Conservation (phyloP, 1,140 invertebrate genomes). For the Babylonia areolata region DNA sequence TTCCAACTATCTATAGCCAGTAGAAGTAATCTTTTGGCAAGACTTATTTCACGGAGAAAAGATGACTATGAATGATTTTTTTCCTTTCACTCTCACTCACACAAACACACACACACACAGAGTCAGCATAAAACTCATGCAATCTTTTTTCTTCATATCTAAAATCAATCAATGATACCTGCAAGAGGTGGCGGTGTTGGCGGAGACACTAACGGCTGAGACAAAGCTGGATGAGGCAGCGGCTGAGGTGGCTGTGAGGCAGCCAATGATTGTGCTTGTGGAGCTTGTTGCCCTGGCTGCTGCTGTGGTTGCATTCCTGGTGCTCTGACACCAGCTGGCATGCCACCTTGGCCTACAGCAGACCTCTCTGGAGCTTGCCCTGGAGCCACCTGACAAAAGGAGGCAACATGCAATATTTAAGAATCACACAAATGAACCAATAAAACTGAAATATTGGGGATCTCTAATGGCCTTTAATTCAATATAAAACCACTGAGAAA, state of each 20-base stretch:
- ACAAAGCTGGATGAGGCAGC: background rate
- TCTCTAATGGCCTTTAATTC: background rate
- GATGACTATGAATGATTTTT: too few species aligned
- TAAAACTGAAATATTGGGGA: background rate
- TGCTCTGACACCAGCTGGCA: background rate
- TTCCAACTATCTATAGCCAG: too few species aligned
- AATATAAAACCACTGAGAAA: background rate
- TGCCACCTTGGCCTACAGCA: background rate
- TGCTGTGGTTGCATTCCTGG: background rate
- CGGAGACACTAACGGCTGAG: background rate
- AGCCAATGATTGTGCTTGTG: background rate
- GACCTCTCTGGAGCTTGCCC: background rate
- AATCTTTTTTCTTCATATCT: background rate
- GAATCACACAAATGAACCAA: too few species aligned
- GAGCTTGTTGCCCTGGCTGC: background rate
- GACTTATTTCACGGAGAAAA: too few species aligned
- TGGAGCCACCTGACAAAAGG: constrained; percentile 14
- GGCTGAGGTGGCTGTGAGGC: background rate
- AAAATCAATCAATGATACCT: background rate
- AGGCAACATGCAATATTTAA: too few species aligned
- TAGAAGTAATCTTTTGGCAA: too few species aligned
- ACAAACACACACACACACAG: too few species aligned
- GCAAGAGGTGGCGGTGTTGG: background rate
- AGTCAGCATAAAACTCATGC: too few species aligned
- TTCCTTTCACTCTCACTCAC: too few species aligned